Conservation (phyloP, 2,888 invertebrate genomes). For the Acleris literana region DNA sequence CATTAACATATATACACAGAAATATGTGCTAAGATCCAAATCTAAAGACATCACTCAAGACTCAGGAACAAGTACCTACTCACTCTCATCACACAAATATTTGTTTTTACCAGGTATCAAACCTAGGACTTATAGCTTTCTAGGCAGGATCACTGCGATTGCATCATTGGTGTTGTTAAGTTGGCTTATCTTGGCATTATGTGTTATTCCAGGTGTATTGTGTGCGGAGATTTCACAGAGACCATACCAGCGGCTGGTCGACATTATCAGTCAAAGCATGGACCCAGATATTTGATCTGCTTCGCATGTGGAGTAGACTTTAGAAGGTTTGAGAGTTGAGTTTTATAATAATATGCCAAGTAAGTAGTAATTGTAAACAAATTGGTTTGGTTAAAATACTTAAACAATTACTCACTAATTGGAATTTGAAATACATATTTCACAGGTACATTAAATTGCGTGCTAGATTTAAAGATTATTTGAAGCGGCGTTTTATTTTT, state of each 20-base stretch:
- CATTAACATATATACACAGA: too few relatives aligned
- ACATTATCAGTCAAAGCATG: conserved; percentile 70
- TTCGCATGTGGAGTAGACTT: conserved; percentile 70
- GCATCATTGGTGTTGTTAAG: too few relatives aligned
- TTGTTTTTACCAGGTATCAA: too few relatives aligned
- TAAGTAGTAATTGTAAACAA: too few relatives aligned
- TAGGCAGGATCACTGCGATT: too few relatives aligned
- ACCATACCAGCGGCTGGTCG: conserved; percentile 55
- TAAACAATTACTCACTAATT: not conserved
- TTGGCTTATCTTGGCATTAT: not conserved
- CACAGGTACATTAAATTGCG: too few relatives aligned
- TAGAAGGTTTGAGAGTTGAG: conserved; percentile 55
- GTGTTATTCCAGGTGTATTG: conserved; percentile 54
- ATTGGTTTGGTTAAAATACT: not conserved
- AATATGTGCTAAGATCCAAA: too few relatives aligned
- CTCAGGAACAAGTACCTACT: too few relatives aligned
- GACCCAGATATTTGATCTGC: conserved; percentile 64
- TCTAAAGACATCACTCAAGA: too few relatives aligned
- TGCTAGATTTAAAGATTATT: not conserved
- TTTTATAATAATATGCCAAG: not conserved
- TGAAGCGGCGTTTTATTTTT: not conserved
- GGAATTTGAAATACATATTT: not conserved
- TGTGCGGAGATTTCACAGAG: conserved; percentile 49
- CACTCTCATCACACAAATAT: too few relatives aligned
- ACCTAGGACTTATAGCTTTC: too few relatives aligned